These are phyloP conservation scores for Spodoptera exigua DNA, from an alignment of 2,888 invertebrate genomes.

Conservation along the genomic window DNA sequence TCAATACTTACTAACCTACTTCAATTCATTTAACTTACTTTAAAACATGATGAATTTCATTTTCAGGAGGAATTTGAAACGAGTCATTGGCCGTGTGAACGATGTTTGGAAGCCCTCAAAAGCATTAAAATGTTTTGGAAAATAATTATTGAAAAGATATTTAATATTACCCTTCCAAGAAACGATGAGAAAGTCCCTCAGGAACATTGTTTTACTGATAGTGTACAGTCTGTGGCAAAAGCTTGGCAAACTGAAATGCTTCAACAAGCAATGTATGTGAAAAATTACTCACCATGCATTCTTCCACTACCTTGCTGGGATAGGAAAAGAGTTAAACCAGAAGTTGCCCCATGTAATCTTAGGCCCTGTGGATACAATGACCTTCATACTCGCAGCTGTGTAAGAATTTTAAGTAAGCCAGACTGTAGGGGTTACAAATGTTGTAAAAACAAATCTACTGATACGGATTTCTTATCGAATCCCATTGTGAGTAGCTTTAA, in stretches of 20 bases:
- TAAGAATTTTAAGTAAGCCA: conserved; percentile 3
- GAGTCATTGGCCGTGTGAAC: conserved; percentile 83
- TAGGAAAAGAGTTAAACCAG: conserved; percentile 10
- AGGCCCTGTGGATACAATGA: conserved; percentile 3
- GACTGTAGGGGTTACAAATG: conserved; percentile 20
- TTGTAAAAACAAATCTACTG: conserved; percentile 39
- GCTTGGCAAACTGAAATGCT: conserved; percentile 78
- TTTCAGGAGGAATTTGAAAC: conserved; percentile 83
- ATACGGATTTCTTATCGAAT: conserved; percentile 37
- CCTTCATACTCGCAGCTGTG: neutral
- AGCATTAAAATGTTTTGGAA: conserved; percentile 84
- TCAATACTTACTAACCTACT: no score
- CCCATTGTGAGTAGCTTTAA: conserved; percentile 23
- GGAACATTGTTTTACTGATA: conserved; percentile 56
- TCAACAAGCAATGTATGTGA: conserved; percentile 73
- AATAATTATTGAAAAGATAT: conserved; percentile 79
- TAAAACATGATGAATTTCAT: neutral
- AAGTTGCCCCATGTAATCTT: conserved; percentile 17
- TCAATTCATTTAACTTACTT: no score
- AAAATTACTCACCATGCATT: conserved; percentile 61
- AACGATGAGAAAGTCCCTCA: conserved; percentile 54
- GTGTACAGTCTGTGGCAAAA: conserved; percentile 70
- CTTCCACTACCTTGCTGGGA: conserved; percentile 27
- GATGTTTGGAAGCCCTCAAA: conserved; percentile 81
- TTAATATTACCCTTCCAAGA: conserved; percentile 69